Evolutionary conservation across 1,140 invertebrate genomes (phyloP).

Genomic region (Orussus abietinus): DNA sequence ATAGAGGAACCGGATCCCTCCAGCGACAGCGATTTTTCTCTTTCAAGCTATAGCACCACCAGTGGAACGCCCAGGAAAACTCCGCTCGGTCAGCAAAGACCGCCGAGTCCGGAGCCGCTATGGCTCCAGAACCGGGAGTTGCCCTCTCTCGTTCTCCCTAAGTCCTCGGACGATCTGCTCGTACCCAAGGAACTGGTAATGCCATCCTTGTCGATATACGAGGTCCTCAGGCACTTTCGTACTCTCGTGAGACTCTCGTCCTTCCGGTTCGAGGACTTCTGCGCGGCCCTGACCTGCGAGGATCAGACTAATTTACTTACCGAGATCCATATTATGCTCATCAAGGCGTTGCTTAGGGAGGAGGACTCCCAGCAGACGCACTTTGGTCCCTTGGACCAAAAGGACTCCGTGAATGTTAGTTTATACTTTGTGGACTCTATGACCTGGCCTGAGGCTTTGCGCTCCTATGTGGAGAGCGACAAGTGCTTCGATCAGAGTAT

Average conservation of each 20-base stretch:
- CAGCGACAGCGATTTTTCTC: conserved; percentile 79
- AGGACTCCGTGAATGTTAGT: conserved; percentile 92
- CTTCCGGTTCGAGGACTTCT: conserved; percentile 94
- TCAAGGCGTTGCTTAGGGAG: conserved; percentile 88
- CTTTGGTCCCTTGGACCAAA: conserved; percentile 92
- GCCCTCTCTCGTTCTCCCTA: conserved; percentile 73
- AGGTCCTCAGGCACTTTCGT: conserved; percentile 88
- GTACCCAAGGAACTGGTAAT: conserved; percentile 76
- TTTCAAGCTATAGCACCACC: conserved; percentile 72
- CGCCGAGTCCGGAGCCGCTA: conserved; percentile 80
- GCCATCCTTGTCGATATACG: conserved; percentile 82
- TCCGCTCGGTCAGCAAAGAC: conserved; percentile 52
- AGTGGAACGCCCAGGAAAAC: conserved; percentile 61
- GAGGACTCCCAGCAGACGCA: conserved; percentile 93
- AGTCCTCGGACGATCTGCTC: conserved; percentile 86
- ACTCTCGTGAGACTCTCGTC: conserved; percentile 86
- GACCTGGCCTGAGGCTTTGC: conserved; percentile 90
- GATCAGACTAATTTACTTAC: conserved; percentile 87
- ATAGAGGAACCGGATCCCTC: conserved; percentile 62
- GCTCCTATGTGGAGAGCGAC: conserved; percentile 87
- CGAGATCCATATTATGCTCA: conserved; percentile 88
- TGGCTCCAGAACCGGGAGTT: conserved; percentile 81
- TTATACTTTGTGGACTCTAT: conserved; percentile 89
- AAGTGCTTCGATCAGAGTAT: conserved; percentile 71
- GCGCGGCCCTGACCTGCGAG: conserved; percentile 84